A percentile compares a stretch with the other conserved stretches of the same genome.
These are phyloP conservation scores for Polypedilum vanderplanki DNA, from an alignment of 1,140 invertebrate species.

Conservation along the genomic window DNA sequence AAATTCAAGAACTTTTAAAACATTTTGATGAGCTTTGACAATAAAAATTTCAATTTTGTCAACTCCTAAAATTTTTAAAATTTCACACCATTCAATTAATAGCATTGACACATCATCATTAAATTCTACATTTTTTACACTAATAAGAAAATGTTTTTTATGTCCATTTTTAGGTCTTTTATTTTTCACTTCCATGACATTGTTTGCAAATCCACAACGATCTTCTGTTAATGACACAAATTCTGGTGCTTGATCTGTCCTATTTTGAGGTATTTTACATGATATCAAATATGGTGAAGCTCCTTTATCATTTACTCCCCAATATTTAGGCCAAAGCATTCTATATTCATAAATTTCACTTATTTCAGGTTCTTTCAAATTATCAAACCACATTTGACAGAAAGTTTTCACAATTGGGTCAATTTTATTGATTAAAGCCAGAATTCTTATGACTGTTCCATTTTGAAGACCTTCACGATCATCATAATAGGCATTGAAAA, in stretches of 20 bases:
- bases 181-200: not conserved
- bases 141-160: not conserved
- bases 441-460: not conserved
- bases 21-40: not conserved
- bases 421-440: constrained; percentile 17
- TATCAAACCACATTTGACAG: constrained; percentile 3
- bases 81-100: not conserved
- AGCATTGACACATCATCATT: not conserved
- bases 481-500: constrained; percentile 11
- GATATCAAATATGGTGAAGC: not conserved
- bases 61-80: not conserved
- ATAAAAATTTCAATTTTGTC: not conserved
- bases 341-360: not conserved
- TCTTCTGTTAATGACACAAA: constrained; percentile 21
- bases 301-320: not conserved
- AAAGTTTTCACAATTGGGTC: not conserved
- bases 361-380: not conserved
- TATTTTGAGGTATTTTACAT: not conserved
- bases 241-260: not conserved
- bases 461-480: not conserved
- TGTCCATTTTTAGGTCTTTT: not conserved
- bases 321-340: constrained; percentile 21
- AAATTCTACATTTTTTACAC: not conserved
- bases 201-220: constrained; percentile 11
- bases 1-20: not conserved